phyloP scores from a whole-genome alignment of 2,797 vertebrate species.

The Babyrousa celebensis region DNA sequence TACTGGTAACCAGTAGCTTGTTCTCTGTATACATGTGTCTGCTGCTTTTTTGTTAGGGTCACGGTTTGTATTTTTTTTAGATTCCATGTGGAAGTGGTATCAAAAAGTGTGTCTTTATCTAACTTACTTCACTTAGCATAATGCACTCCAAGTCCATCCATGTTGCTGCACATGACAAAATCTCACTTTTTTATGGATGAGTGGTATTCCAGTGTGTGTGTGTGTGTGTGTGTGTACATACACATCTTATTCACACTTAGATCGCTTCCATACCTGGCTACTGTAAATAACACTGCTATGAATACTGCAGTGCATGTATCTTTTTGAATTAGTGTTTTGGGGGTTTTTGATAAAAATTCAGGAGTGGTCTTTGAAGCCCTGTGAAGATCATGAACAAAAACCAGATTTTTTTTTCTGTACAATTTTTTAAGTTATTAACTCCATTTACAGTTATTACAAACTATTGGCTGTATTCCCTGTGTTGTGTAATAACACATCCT shows the following conservation, averaged over 20 bases:
- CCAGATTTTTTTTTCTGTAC: neutral
- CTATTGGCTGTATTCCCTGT: neutral
- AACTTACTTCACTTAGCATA: neutral
- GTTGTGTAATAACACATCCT: neutral
- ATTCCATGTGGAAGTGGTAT: neutral
- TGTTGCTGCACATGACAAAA: neutral
- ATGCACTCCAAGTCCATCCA: neutral
- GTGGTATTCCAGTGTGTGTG: neutral
- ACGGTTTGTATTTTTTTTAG: neutral
- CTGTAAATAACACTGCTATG: neutral
- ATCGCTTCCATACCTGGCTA: neutral
- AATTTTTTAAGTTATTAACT: neutral
- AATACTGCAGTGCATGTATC: neutral
- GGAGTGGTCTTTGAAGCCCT: slow-evolving; percentile 5
- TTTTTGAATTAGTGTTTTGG: neutral
- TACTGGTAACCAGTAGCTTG: neutral
- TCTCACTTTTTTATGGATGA: neutral
- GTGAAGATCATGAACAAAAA: neutral
- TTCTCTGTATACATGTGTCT: neutral
- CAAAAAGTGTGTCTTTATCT: neutral
- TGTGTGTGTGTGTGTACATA: too few relatives aligned
- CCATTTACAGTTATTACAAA: neutral
- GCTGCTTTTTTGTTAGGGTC: neutral
- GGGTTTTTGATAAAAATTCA: neutral
- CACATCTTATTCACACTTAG: too few relatives aligned